Percentiles rank a stretch among this genome's conserved stretches.
phyloP scores from a whole-genome alignment of 2,797 vertebrate genomes.

The Myotis pilosus region DNA sequence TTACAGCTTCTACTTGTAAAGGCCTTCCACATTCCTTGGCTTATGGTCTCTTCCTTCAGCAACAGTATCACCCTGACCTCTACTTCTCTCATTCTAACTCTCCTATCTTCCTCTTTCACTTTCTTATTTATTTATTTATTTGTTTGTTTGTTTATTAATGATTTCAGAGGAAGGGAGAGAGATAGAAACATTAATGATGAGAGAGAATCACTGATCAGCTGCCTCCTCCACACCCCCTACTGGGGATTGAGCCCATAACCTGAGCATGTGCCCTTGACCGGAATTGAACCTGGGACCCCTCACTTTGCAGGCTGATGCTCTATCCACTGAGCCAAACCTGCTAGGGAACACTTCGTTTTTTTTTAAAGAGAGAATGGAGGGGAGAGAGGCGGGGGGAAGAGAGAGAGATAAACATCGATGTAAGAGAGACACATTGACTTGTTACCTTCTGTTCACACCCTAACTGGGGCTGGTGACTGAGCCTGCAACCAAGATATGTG shows the following conservation, averaged over 20 bases:
- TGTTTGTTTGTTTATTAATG: too few relatives aligned
- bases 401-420: background rate
- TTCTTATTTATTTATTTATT: too few relatives aligned
- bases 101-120: background rate
- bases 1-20: background rate
- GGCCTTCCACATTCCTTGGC: background rate
- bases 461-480: background rate
- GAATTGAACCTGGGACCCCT: too few relatives aligned
- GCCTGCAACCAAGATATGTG: background rate
- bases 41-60: background rate
- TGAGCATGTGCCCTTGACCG: too few relatives aligned
- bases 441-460: too few relatives aligned
- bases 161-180: background rate
- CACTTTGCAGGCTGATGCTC: too few relatives aligned
- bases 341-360: too few relatives aligned
- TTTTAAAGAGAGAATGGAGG: background rate
- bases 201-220: too few relatives aligned
- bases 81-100: background rate
- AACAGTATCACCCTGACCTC: background rate
- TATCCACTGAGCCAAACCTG: too few relatives aligned
- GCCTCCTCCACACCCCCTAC: too few relatives aligned
- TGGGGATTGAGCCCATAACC: too few relatives aligned
- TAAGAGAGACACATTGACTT: background rate
- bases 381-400: background rate
- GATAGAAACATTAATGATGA: too few relatives aligned